A percentile compares a stretch with the other conserved stretches of the same genome.
phyloP scores from a whole-genome alignment of 2,888 invertebrate species.

The Campaea margaritaria region DNA sequence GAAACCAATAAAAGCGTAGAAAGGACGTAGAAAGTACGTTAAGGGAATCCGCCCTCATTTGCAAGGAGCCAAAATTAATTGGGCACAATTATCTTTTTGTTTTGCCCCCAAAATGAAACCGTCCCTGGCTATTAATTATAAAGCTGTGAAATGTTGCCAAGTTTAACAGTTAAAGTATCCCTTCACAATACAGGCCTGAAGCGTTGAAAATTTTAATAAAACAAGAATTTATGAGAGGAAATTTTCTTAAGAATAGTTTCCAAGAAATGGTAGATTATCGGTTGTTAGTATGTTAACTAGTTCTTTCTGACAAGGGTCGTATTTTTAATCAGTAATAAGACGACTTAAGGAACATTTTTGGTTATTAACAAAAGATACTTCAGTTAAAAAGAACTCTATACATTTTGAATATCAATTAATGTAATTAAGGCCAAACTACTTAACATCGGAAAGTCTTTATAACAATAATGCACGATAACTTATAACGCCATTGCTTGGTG shows the following conservation, averaged over 20 bases:
- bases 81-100: slow-evolving; percentile 81
- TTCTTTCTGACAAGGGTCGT: neutral
- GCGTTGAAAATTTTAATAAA: slow-evolving; percentile 56
- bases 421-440: too few relatives aligned
- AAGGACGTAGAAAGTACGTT: slow-evolving; percentile 45
- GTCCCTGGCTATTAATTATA: slow-evolving; percentile 73
- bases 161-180: slow-evolving; percentile 50
- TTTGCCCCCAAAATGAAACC: slow-evolving; percentile 67
- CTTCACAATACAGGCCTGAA: slow-evolving; percentile 53
- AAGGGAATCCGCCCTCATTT: slow-evolving; percentile 69
- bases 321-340: too few relatives aligned
- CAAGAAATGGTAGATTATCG: neutral
- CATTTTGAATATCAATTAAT: neutral
- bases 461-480: too few relatives aligned
- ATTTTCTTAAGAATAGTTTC: slow-evolving; percentile 46
- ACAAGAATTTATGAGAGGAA: slow-evolving; percentile 48
- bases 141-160: slow-evolving; percentile 59
- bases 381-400: neutral
- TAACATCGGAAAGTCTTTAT: too few relatives aligned
- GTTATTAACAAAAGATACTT: too few relatives aligned
- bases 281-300: neutral
- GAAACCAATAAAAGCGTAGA: slow-evolving; percentile 68
- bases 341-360: neutral
- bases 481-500: too few relatives aligned
- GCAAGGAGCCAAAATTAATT: slow-evolving; percentile 80